Base-by-base conservation (phyloP, 2,797 vertebrate genomes). In the Phoebastria nigripes region DNA sequence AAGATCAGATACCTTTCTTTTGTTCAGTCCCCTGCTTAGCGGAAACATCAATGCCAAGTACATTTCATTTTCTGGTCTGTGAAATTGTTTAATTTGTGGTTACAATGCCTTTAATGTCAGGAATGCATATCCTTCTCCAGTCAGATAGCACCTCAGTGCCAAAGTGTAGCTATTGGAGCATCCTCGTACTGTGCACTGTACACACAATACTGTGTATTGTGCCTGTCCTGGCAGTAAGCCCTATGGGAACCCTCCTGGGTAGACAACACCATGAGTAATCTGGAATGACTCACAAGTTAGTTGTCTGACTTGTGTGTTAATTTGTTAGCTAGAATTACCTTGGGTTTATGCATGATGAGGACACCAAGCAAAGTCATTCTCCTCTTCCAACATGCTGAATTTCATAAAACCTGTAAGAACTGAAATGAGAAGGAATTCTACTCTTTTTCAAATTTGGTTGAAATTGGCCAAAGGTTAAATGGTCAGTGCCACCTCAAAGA, bases 251-350 rank as follows among this genome's bases (percentile, higher is more conserved):
- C 44, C 25, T 35, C 13, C 15, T 9, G 5, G 35, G 15, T 4
- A 39, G 14, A 25, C 39, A 66, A 4, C 0, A 2, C 61, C 2
- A 0, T 11, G 33, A 80, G 35, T 46, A 39, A 9, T 42, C 35
- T 78, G 56, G 35, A 73, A 12, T 6, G 31, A 41, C 39, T 89
- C 51, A 20, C 24, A 51, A 29, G 5, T 12, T 69, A 19, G 15
- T 72, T 46, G 15, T 31, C 63, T 61, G 46, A 46, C 18, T 33
- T 10, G 8, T 28, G 29, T 1, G 0, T 25, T 67, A 39, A 37
- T 49, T 79, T 83, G 22, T 49, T 25, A 69, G 44, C n/a, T 72
- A 44, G 61, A 92, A 54, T 78, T 46, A 39, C 33, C 26, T 86
- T 0, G 0, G 49, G 2, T 89, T 67, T 61, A 29, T 14, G 35